phyloP scores from a whole-genome alignment of 2,888 invertebrate species.

The Crepidodera aurea region DNA sequence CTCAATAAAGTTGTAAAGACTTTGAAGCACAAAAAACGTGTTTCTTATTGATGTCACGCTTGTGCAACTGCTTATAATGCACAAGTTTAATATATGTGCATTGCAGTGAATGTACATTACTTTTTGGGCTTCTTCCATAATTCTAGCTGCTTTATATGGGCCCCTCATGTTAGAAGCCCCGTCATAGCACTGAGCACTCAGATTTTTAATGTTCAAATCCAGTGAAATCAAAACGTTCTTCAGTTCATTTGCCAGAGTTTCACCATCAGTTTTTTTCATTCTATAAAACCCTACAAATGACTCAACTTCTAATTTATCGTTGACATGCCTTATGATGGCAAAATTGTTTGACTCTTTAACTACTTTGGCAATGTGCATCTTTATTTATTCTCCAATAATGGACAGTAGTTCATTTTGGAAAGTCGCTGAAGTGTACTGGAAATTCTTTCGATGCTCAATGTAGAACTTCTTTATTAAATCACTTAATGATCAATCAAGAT shows the following conservation, averaged over 20 bases:
- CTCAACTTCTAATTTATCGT: slow-evolving; percentile 2
- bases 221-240: neutral
- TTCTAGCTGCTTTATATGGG: neutral
- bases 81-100: slow-evolving; percentile 11
- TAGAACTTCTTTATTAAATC: too few species aligned
- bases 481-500: too few species aligned
- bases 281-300: slow-evolving; percentile 8
- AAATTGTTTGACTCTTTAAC: neutral
- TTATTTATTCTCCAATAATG: slow-evolving; percentile 3
- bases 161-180: neutral
- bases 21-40: slow-evolving; percentile 10
- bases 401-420: neutral
- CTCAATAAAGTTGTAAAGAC: slow-evolving; percentile 22
- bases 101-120: slow-evolving; percentile 22
- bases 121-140: slow-evolving; percentile 2
- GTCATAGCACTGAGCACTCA: slow-evolving; percentile 7
- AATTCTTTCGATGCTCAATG: neutral
- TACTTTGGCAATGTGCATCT: neutral
- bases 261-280: neutral
- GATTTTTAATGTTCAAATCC: neutral
- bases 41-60: slow-evolving; percentile 13
- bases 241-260: neutral
- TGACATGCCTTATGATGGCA: slow-evolving; percentile 4
- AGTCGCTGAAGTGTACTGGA: slow-evolving; percentile 1
- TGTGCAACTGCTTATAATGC: slow-evolving; percentile 16